These are phyloP conservation scores for Sebastes glaucus DNA, from an alignment of 2,797 vertebrate genomes.

Conservation along the genomic window DNA sequence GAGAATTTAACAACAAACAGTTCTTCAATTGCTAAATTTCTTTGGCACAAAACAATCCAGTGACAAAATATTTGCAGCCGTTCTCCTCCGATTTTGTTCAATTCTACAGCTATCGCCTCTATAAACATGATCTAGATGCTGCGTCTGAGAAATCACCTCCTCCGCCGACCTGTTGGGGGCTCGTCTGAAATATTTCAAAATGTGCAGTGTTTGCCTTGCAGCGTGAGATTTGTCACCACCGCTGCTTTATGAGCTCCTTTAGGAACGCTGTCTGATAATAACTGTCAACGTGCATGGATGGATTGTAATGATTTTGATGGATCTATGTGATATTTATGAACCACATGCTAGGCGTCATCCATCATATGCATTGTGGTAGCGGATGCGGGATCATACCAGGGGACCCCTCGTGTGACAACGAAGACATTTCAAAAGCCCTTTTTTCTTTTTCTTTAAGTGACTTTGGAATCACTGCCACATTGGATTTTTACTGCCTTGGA, in stretches of 20 bases:
- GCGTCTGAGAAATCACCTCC: slow-evolving; percentile 37
- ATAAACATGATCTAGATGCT: slow-evolving; percentile 40
- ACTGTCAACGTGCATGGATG: slow-evolving; percentile 23
- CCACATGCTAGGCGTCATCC: slow-evolving; percentile 37
- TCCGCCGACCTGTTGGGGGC: slow-evolving; percentile 31
- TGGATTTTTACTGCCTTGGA: slow-evolving; percentile 41
- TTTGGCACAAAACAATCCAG: slow-evolving; percentile 5
- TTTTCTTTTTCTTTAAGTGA: slow-evolving; percentile 1
- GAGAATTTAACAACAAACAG: neutral
- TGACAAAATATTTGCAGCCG: slow-evolving; percentile 7
- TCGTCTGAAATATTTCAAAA: slow-evolving; percentile 38
- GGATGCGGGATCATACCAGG: slow-evolving; percentile 7
- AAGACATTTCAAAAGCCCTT: slow-evolving; percentile 21
- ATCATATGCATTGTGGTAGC: slow-evolving; percentile 23
- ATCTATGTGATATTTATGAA: slow-evolving; percentile 61
- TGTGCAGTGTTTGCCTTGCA: slow-evolving; percentile 30
- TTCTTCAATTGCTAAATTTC: neutral
- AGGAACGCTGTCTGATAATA: slow-evolving; percentile 8
- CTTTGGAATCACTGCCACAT: slow-evolving; percentile 50
- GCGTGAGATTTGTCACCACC: slow-evolving; percentile 51
- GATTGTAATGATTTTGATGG: slow-evolving; percentile 58
- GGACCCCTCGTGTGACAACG: slow-evolving; percentile 9
- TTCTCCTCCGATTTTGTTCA: slow-evolving; percentile 13
- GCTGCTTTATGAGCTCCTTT: slow-evolving; percentile 53
- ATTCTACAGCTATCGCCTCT: slow-evolving; percentile 6